Base-by-base conservation (phyloP, 2,888 invertebrate species). In the Dasypolia templi region DNA sequence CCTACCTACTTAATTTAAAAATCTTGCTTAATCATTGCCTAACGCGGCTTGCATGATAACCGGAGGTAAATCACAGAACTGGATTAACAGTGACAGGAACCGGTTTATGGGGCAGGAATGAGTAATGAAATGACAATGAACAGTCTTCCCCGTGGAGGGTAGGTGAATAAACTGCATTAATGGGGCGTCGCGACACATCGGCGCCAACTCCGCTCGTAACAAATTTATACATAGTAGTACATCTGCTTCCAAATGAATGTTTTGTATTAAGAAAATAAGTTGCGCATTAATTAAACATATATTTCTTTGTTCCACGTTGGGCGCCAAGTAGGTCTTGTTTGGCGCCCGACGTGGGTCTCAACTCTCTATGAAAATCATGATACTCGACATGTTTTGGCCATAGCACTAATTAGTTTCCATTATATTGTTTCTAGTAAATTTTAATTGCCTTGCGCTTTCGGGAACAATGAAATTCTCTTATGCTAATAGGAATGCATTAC, bases 91-190 rank as follows among this genome's bases (percentile, higher is more conserved):
- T 79, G 66, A 70, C 76, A 62, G 55, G 39, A 51, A 70, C 64
- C 35, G 53, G 46, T 61, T 53, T 71, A 51, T 64, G 71, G 55
- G 72, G 64, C 62, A 72, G 68, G 69, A 76, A 78, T 82, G 75
- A 79, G 76, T 86, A 87, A 89, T 87, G 82, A 84, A 82, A 83
- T 77, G 75, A 82, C 83, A 85, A 81, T 86, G 72, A 81, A 83
- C 59, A 76, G 87, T 85, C 85, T 86, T 81, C 76, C 86, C 82
- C 77, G 71, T 79, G 55, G 72, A 87, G 84, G 86, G 87, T 90
- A 91, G 92, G 92, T 93, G 91, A 92, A 93, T 90, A 92, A 93
- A 93, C 92, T 94, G 90, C 91, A 92, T 89, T 92, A 91, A 92
- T 90, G 88, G 89, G 86, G 78, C 86, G 87, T 78, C 86, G 92